These are phyloP conservation scores for Apostichopus californicus DNA, from an alignment of 35 echinoderm and acorn worm species.

Conservation along the genomic window DNA sequence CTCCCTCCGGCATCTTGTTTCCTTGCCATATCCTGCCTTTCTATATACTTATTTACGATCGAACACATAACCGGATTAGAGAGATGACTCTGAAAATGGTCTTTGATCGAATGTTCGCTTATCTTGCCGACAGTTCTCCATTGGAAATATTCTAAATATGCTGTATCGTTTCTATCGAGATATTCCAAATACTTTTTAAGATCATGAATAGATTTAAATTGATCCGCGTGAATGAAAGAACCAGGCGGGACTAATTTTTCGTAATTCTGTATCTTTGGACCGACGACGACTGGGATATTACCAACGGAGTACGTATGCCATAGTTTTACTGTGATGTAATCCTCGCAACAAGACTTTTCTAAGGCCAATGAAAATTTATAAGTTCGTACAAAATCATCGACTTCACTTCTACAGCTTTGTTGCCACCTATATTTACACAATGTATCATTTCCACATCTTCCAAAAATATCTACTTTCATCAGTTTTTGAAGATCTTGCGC, in stretches of 20 bases:
- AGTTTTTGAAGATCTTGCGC: slow-evolving; percentile 36
- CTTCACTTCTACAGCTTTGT: neutral
- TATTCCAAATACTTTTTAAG: slow-evolving; percentile 49
- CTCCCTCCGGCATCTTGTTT: neutral
- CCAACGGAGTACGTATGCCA: slow-evolving; percentile 15
- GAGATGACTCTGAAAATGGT: slow-evolving; percentile 13
- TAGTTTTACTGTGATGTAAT: slow-evolving; percentile 79
- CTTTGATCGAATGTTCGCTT: neutral
- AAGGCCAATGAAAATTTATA: slow-evolving; percentile 70
- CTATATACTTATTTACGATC: slow-evolving; percentile 16
- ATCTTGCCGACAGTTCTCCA: slow-evolving; percentile 40
- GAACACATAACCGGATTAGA: slow-evolving; percentile 14
- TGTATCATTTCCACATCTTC: slow-evolving; percentile 52
- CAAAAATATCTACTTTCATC: slow-evolving; percentile 47
- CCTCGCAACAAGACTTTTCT: slow-evolving; percentile 64
- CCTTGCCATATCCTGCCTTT: neutral
- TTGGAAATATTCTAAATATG: slow-evolving; percentile 71
- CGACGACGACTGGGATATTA: slow-evolving; percentile 41
- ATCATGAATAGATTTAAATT: slow-evolving; percentile 36
- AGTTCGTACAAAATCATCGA: neutral
- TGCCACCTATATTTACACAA: neutral
- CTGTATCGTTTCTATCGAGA: slow-evolving; percentile 46
- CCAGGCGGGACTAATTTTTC: slow-evolving; percentile 40
- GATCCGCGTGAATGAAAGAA: slow-evolving; percentile 46
- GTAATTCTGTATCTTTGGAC: slow-evolving; percentile 29